A percentile compares a stretch with the other conserved stretches of the same genome.
Evolutionary conservation across 2,113 vertebrate species (phyloP).

Genomic region (Psilopogon haemacephalus): DNA sequence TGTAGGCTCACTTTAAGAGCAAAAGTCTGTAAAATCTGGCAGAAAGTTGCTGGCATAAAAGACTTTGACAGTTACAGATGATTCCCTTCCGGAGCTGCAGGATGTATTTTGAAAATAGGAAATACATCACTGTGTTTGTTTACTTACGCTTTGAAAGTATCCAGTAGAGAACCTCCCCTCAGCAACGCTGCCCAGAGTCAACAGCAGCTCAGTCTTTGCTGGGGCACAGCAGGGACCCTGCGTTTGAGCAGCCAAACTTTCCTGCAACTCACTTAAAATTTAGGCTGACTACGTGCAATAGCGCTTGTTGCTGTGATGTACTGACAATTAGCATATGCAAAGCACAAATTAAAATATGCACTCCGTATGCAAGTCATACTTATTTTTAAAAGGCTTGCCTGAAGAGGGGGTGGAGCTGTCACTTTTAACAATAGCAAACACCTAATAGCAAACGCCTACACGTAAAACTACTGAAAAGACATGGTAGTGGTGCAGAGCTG

Average conservation of each 20-base stretch:
- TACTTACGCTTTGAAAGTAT: not conserved
- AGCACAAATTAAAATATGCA: constrained; percentile 20
- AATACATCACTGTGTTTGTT: not conserved
- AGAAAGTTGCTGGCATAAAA: not conserved
- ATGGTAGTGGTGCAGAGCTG: not conserved
- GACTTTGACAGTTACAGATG: not conserved
- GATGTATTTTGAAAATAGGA: not conserved
- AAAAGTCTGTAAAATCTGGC: not conserved
- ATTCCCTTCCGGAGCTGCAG: not conserved
- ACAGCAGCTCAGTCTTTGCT: not conserved
- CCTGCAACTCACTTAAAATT: not conserved
- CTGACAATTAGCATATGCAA: constrained; percentile 55
- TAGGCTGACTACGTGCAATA: not conserved
- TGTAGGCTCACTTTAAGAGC: not conserved
- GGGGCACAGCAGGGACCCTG: not conserved
- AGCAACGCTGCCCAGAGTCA: not conserved
- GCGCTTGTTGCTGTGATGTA: not conserved
- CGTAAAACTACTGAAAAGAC: constrained; percentile 24
- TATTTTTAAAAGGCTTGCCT: constrained; percentile 52
- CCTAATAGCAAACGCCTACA: constrained; percentile 60
- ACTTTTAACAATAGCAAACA: constrained; percentile 67
- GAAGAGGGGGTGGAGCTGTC: constrained; percentile 58
- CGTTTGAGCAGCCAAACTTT: not conserved
- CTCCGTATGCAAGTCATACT: constrained; percentile 21
- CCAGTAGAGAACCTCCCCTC: not conserved